Evolutionary conservation across 2,113 vertebrate species (phyloP), one percentile per base, ranked within the genome.

Genomic region (Typhlomys cinereus): DNA sequence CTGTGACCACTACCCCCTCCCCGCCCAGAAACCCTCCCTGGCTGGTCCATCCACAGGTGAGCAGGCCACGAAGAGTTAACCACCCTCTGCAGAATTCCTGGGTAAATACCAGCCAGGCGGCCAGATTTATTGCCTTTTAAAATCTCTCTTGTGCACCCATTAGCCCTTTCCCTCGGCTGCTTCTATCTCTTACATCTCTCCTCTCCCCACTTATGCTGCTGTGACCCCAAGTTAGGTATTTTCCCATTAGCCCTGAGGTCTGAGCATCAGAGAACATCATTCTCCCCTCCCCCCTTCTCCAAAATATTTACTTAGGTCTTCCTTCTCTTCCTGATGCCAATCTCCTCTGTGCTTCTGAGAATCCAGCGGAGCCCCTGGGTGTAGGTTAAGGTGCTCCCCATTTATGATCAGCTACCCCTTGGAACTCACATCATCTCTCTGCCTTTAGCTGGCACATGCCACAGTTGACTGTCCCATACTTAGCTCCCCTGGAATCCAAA

Each of bases 61-160:
- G 73, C 62, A 76, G 74, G 69, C 21, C 34, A 31, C 54, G 29
- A 87, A 92, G 89, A 52, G 85, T 93, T 95, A 95, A 95, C 57
- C 21, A 15, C 17, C 61, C 74, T 88, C 79, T 50, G 70, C 48
- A 82, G 90, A 74, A 90, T 95, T 96, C 93, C 92, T 88, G 74
- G 92, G 81, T 57, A 75, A 94, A 85, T 71, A 95, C 96, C 94
- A 89, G 93, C 73, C 70, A 44, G 54, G 80, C 74, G 34, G 67
- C 79, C 93, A 82, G 85, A 95, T 97, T 97, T 95, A 96, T 95
- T 62, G 88, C 78, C 74, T 95, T 93, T 95, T 92, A 92, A 96
- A 91, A 83, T 73, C 84, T 93, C 81, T 85, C 62, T 2, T 31
- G 78, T 92, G n/a, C 34, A 92, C 84, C 82, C 89, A 94, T 94